Evolutionary conservation across 2,888 invertebrate genomes (phyloP).

Genomic region (Caenorhabditis sp.): DNA sequence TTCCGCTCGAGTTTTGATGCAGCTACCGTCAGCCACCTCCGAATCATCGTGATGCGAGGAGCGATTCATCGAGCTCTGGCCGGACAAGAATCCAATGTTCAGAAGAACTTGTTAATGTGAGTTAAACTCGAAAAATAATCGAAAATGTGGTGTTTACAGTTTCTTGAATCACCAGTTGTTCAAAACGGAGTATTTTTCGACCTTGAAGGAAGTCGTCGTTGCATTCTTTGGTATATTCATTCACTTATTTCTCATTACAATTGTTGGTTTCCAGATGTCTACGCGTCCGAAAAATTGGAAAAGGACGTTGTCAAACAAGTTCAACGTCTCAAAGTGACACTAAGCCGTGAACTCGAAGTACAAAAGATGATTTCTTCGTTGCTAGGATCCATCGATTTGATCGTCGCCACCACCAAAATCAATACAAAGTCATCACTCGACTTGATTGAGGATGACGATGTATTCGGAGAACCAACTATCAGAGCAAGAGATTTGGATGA

Average conservation of each 20-base stretch:
- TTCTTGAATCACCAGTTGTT: slow-evolving; percentile 86
- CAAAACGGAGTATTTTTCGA: slow-evolving; percentile 76
- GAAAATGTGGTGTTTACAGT: slow-evolving; percentile 86
- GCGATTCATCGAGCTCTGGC: slow-evolving; percentile 63
- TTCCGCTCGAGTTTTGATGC: slow-evolving; percentile 25
- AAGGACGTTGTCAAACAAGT: slow-evolving; percentile 48
- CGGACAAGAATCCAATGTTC: slow-evolving; percentile 84
- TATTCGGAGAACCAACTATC: slow-evolving; percentile 72
- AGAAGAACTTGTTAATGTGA: slow-evolving; percentile 90
- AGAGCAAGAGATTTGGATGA: slow-evolving; percentile 57
- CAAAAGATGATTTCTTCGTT: slow-evolving; percentile 70
- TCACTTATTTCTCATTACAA: slow-evolving; percentile 62
- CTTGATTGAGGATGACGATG: slow-evolving; percentile 62
- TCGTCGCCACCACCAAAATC: slow-evolving; percentile 64
- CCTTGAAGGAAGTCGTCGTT: slow-evolving; percentile 73
- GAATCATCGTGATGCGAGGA: slow-evolving; percentile 60
- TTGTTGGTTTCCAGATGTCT: slow-evolving; percentile 71
- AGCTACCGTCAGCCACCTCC: slow-evolving; percentile 45
- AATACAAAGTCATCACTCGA: slow-evolving; percentile 48
- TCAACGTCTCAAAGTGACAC: slow-evolving; percentile 47
- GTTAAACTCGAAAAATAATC: not conserved
- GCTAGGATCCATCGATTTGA: slow-evolving; percentile 73
- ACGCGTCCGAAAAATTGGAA: slow-evolving; percentile 66
- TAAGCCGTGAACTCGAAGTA: slow-evolving; percentile 69
- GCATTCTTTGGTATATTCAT: slow-evolving; percentile 73